Evolutionary conservation across 2,113 vertebrate species (phyloP).

Genomic region (Sporophila hypoxantha): DNA sequence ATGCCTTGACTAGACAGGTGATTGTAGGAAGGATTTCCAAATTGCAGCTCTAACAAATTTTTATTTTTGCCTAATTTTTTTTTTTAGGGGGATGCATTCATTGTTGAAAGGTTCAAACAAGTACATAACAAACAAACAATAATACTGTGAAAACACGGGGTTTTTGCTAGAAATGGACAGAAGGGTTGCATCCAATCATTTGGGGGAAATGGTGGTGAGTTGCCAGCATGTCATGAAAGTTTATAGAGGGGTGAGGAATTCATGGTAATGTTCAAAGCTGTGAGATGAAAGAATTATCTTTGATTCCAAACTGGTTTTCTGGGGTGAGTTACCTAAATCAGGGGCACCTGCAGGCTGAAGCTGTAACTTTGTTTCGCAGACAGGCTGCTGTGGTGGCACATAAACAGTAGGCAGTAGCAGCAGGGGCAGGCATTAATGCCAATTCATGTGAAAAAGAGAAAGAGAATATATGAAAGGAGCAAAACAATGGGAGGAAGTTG

Average conservation of each 20-base stretch:
- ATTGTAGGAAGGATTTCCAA: background rate
- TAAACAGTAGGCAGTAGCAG: background rate
- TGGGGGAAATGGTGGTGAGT: background rate
- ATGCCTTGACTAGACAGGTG: background rate
- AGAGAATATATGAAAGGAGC: background rate
- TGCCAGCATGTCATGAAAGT: background rate
- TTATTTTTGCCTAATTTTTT: background rate
- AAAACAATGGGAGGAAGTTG: background rate
- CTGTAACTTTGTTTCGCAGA: background rate
- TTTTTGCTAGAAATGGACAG: background rate
- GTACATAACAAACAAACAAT: background rate
- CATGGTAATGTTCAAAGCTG: background rate
- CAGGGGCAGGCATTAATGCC: background rate
- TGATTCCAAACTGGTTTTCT: background rate
- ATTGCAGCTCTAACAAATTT: background rate
- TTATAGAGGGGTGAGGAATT: background rate
- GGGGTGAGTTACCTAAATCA: background rate
- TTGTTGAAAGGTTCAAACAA: background rate
- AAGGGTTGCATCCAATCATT: background rate
- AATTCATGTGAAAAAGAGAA: background rate
- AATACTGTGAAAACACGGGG: accelerated
- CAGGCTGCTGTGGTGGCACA: background rate
- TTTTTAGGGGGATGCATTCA: accelerated
- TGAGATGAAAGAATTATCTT: background rate
- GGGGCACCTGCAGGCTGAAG: background rate